phyloP scores from a whole-genome alignment of 2,797 vertebrate species.

The Tolypeutes matacus region DNA sequence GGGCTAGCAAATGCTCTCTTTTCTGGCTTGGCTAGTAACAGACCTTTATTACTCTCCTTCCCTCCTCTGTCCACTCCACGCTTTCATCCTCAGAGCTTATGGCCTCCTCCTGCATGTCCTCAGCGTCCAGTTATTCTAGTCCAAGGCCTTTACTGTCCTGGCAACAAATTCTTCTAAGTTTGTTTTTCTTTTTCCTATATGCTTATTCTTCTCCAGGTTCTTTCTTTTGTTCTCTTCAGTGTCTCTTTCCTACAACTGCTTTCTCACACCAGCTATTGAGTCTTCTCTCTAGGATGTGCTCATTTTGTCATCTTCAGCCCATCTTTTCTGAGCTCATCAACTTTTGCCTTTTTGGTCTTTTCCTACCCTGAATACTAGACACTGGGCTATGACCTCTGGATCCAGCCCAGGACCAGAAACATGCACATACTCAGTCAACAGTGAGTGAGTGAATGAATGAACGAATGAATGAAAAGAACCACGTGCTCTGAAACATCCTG shows the following conservation, averaged over 20 bases:
- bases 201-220: background rate
- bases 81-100: background rate
- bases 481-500: background rate
- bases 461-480: background rate
- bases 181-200: background rate
- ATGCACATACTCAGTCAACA: background rate
- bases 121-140: background rate
- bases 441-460: background rate
- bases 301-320: background rate
- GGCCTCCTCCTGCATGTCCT: background rate
- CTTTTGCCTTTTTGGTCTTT: constrained; percentile 4
- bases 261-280: background rate
- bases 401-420: background rate
- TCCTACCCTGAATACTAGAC: background rate
- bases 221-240: background rate
- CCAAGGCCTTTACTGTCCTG: background rate
- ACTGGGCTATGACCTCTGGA: background rate
- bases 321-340: background rate
- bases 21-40: background rate
- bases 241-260: background rate
- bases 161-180: background rate
- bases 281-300: background rate
- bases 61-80: background rate
- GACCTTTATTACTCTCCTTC: background rate
- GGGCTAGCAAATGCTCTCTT: background rate